Evolutionary conservation across 2,797 vertebrate genomes (phyloP).

Genomic region (Diplodus puntazzo): DNA sequence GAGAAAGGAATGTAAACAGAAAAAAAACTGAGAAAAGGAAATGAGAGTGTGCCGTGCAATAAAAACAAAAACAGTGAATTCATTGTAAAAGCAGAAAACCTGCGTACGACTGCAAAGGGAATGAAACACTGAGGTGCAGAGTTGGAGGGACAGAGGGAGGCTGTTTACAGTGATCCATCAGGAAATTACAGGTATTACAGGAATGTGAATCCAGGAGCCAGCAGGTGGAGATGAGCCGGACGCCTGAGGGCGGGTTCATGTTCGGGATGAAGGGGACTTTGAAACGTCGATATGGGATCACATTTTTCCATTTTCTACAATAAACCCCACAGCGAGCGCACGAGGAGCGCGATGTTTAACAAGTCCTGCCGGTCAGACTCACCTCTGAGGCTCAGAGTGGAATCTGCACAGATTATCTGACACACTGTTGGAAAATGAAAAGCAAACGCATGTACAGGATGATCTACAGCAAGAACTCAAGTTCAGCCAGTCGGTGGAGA

Average conservation of each 20-base stretch:
- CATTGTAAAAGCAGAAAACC: neutral
- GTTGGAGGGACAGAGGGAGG: neutral
- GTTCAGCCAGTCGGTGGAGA: no score
- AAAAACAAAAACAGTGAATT: neutral
- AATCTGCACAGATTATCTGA: neutral
- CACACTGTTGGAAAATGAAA: neutral
- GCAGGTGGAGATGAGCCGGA: conserved; percentile 38
- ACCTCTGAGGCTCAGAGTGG: neutral
- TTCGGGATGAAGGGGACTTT: conserved; percentile 11
- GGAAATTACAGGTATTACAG: conserved; percentile 64
- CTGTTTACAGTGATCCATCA: conserved; percentile 29
- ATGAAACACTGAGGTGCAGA: neutral
- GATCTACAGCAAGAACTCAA: neutral
- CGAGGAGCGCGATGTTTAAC: neutral
- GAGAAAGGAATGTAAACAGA: conserved; percentile 38
- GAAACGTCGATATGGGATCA: conserved; percentile 26
- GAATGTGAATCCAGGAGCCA: conserved; percentile 32
- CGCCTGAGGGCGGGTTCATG: neutral
- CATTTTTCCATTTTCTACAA: conserved; percentile 22
- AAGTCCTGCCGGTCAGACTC: neutral
- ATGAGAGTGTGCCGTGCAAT: conserved; percentile 19
- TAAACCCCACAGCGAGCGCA: neutral
- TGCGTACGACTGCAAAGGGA: neutral
- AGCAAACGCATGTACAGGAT: neutral
- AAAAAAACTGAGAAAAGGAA: conserved; percentile 33